Percentiles rank a stretch among this genome's conserved stretches.
Evolutionary conservation across 2,888 invertebrate species (phyloP).

Genomic region (Epinotia brunnichana): DNA sequence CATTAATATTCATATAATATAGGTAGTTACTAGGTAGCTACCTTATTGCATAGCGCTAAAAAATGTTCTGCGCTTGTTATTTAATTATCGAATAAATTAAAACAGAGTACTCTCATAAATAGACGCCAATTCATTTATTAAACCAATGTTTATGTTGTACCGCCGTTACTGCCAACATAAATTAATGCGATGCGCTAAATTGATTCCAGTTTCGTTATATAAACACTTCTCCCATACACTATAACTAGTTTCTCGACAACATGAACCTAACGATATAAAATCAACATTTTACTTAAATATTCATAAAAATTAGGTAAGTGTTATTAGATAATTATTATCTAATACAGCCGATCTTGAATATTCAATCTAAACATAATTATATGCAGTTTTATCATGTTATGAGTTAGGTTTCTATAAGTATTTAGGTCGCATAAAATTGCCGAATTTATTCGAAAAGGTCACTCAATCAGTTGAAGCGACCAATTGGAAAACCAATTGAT

Average conservation of each 20-base stretch:
- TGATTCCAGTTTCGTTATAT: slow-evolving; percentile 26
- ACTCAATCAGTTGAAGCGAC: not conserved
- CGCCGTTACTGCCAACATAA: slow-evolving; percentile 5
- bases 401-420: not conserved
- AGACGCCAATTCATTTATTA: slow-evolving; percentile 5
- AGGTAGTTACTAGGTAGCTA: not conserved
- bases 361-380: slow-evolving; percentile 1
- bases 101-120: not conserved
- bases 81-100: slow-evolving; percentile 1
- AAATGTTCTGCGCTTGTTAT: not conserved
- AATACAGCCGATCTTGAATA: slow-evolving; percentile 19
- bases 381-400: not conserved
- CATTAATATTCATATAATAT: not conserved
- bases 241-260: slow-evolving; percentile 30
- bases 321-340: slow-evolving; percentile 32
- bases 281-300: slow-evolving; percentile 28
- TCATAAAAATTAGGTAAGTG: slow-evolving; percentile 23
- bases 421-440: not conserved
- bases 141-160: slow-evolving; percentile 15
- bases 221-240: slow-evolving; percentile 28
- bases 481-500: not conserved
- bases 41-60: not conserved
- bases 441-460: not conserved
- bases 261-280: slow-evolving; percentile 15
- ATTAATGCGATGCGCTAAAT: slow-evolving; percentile 20